Evolutionary conservation across 2,888 invertebrate species (phyloP).

Genomic region (Agrotis puta): DNA sequence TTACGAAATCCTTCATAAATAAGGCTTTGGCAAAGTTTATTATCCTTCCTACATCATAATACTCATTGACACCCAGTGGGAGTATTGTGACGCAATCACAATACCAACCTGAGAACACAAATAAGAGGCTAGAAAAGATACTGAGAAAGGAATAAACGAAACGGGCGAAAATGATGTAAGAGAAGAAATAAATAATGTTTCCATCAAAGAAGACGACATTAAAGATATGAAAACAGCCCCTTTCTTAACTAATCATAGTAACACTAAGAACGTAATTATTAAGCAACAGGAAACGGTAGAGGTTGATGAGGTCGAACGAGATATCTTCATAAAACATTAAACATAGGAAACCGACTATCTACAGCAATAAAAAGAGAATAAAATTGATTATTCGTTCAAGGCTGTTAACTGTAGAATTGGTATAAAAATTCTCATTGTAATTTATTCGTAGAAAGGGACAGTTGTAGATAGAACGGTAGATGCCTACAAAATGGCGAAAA

Average conservation of each 20-base stretch:
- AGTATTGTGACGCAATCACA: constrained; percentile 5
- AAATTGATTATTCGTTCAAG: constrained; percentile 66
- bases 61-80: constrained; percentile 10
- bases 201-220: constrained; percentile 40
- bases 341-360: constrained; percentile 66
- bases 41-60: constrained; percentile 30
- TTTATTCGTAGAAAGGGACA: constrained; percentile 53
- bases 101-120: constrained; percentile 2
- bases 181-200: constrained; percentile 13
- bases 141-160: background rate
- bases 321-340: constrained; percentile 66
- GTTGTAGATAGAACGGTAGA: constrained; percentile 19
- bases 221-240: constrained; percentile 39
- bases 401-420: constrained; percentile 59
- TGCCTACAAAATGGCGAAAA: constrained; percentile 7
- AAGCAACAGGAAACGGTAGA: constrained; percentile 67
- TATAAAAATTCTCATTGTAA: constrained; percentile 57
- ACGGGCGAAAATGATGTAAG: constrained; percentile 5
- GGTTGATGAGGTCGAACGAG: constrained; percentile 66
- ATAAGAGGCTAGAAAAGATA: constrained; percentile 1
- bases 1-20: constrained; percentile 22
- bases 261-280: constrained; percentile 60
- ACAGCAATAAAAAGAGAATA: constrained; percentile 62
- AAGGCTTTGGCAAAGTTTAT: constrained; percentile 16
- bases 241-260: constrained; percentile 45